phyloP scores from a whole-genome alignment of 2,888 invertebrate genomes.

The Clostera curtula region DNA sequence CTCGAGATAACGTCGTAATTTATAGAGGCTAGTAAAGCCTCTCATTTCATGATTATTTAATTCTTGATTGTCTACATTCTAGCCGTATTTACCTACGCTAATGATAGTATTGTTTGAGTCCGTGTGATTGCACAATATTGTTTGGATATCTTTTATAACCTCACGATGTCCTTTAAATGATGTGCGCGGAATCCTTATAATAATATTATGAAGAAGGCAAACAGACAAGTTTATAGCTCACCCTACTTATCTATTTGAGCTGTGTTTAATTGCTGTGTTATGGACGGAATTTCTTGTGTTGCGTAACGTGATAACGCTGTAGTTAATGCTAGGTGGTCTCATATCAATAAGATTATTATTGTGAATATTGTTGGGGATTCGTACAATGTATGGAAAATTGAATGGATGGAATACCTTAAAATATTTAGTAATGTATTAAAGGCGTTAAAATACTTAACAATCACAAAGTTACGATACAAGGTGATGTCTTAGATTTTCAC shows the following conservation, averaged over 20 bases:
- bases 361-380: too few relatives aligned
- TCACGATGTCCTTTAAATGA: conserved; percentile 38
- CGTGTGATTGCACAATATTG: conserved; percentile 45
- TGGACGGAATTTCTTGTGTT: conserved; percentile 6
- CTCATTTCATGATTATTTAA: conserved; percentile 60
- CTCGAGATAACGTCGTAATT: conserved; percentile 54
- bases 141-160: conserved; percentile 27
- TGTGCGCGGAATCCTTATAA: conserved; percentile 28
- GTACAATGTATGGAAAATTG: too few relatives aligned
- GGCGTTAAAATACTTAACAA: too few relatives aligned
- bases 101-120: conserved; percentile 35
- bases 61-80: conserved; percentile 48
- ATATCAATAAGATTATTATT: too few relatives aligned
- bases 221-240: conserved; percentile 24
- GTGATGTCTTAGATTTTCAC: too few relatives aligned
- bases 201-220: conserved; percentile 28
- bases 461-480: too few relatives aligned
- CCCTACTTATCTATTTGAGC: conserved; percentile 13
- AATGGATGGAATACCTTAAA: too few relatives aligned
- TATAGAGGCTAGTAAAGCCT: conserved; percentile 63
- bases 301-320: conserved; percentile 13
- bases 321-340: too few relatives aligned
- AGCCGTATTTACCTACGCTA: conserved; percentile 46
- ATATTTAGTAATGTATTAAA: too few relatives aligned
- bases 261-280: conserved; percentile 4